Base-by-base conservation (phyloP, 1,140 invertebrate species). In the Phocides pigmalion region DNA sequence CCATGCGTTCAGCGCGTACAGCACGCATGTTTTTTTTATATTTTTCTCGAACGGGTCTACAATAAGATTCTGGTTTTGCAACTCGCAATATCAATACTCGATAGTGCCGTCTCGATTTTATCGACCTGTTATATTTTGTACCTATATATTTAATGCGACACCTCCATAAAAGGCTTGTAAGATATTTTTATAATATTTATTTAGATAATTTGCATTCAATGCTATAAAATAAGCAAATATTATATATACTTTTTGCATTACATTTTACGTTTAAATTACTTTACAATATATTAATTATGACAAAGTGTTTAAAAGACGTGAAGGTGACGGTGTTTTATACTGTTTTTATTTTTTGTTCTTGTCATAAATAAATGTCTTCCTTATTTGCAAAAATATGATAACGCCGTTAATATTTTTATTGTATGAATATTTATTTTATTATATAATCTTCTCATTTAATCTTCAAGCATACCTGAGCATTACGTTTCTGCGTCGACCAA, bases 11-110 rank as follows among this genome's bases (percentile, higher is more conserved):
- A 71, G 77, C 79, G 81, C 76, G 78, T 83, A 87, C 82, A 72
- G 78, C 61, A 84, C 76, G 69, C 56, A 54, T 79, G 71, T 79
- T 79, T 85, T 82, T 82, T 76, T 51, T 51, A 51, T 51, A 37
- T 51, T 51, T 87, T 84, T 87, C 76, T 81, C 68, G 83, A 86
- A 90, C 87, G 79, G 76, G 88, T 89, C 82, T 82, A 88, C 84
- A 87, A 81, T 87, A 78, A 84, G 80, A 90, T 90, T 90, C 88
- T 90, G 86, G 88, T 90, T 90, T 87, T 84, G 86, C 88, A 79
- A 84, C 80, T 83, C 67, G 79, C 77, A 83, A 75, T 81, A 80
- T 81, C 76, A 81, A 81, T 84, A 76, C 70, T 71, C 68, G 72
- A 77, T 74, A 74, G 75, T 74, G 64, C 69, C 67, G 66, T 78